Evolutionary conservation across 2,888 invertebrate species (phyloP).

Genomic region (Pseudococcus jackbeardsleyi): DNA sequence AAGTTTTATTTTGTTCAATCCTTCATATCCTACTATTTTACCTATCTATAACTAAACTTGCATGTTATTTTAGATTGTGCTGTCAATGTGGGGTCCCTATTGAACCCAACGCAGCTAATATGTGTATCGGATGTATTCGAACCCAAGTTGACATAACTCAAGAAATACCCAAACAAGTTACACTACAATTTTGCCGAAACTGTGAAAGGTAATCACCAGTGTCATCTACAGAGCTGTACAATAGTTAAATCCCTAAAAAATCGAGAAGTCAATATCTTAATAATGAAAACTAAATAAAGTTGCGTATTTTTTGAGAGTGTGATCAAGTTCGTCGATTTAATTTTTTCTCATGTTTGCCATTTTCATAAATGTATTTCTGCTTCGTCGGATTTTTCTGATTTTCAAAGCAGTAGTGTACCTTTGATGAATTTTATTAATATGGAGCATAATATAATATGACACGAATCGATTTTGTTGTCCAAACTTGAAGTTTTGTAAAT

Average conservation of each 20-base stretch:
- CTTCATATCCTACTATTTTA: not conserved
- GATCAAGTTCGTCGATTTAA: too few species aligned
- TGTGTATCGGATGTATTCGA: constrained; percentile 95
- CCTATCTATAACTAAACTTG: too few species aligned
- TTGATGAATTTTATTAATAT: too few species aligned
- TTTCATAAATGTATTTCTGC: too few species aligned
- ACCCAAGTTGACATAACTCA: constrained; percentile 95
- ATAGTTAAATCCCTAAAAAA: not conserved
- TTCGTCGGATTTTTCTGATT: too few species aligned
- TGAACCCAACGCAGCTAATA: constrained; percentile 95
- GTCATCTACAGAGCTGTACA: not conserved
- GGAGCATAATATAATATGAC: too few species aligned
- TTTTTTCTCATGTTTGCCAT: too few species aligned
- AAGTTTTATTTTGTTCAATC: not conserved
- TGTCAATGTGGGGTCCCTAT: constrained; percentile 95
- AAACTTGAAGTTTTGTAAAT: too few species aligned
- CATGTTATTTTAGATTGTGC: constrained; percentile 77
- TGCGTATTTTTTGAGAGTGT: too few species aligned
- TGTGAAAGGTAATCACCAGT: constrained; percentile 83
- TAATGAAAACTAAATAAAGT: too few species aligned
- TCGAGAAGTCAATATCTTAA: not conserved
- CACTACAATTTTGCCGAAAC: constrained; percentile 89
- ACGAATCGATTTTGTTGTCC: too few species aligned
- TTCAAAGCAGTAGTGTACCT: too few species aligned
- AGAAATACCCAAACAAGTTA: constrained; percentile 93